A percentile compares a stretch with the other conserved stretches of the same genome.
These are phyloP conservation scores for Xenops minutus DNA, from an alignment of 2,797 vertebrate genomes.

Conservation along the genomic window DNA sequence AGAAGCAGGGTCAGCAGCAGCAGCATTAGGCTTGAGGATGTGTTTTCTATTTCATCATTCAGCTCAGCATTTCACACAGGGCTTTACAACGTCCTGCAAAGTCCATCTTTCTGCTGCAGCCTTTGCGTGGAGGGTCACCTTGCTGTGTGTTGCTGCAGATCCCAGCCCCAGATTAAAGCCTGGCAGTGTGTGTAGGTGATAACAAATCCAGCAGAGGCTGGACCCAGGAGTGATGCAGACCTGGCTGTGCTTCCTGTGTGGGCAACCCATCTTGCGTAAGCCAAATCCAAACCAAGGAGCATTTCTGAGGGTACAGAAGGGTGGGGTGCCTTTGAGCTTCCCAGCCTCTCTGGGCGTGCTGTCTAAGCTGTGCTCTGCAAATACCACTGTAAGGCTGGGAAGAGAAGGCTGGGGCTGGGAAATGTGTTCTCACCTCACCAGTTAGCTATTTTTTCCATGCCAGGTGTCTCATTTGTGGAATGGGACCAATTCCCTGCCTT, in stretches of 20 bases:
- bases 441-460: not conserved
- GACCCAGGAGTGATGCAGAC: not conserved
- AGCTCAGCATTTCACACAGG: not conserved
- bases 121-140: not conserved
- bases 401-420: not conserved
- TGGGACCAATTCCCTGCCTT: not conserved
- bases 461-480: not conserved
- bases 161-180: not conserved
- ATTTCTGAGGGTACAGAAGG: not conserved
- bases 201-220: not conserved
- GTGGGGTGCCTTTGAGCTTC: not conserved
- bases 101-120: not conserved
- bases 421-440: not conserved
- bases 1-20: not conserved
- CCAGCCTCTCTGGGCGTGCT: not conserved
- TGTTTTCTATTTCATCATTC: not conserved
- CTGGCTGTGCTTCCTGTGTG: not conserved
- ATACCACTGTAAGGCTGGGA: fast-evolving
- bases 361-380: not conserved
- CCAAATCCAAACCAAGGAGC: not conserved
- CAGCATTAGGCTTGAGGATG: fast-evolving
- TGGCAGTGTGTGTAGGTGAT: fast-evolving
- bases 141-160: not conserved
- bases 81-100: not conserved
- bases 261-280: not conserved